These are phyloP conservation scores for Rotaria socialis DNA, from an alignment of 2,888 invertebrate species.

Conservation along the genomic window DNA sequence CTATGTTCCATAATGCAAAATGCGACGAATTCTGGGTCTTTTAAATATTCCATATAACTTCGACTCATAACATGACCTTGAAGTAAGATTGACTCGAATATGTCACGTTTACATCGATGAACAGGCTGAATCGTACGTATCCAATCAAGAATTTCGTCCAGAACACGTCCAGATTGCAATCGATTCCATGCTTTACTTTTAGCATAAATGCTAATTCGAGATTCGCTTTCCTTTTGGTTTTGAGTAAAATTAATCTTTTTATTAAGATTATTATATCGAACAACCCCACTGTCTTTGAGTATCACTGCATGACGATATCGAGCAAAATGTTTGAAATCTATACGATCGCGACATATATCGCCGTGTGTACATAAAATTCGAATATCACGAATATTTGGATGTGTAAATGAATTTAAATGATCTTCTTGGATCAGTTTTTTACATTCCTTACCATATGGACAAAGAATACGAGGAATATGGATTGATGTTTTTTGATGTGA, in stretches of 20 bases:
- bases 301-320: not conserved
- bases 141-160: not conserved
- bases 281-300: not conserved
- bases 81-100: not conserved
- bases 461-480: not conserved
- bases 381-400: not conserved
- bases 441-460: not conserved
- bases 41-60: not conserved
- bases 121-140: not conserved
- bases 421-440: not conserved
- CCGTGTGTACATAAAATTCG: not conserved
- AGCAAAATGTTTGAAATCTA: not conserved
- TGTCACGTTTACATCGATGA: not conserved
- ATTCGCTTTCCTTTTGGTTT: not conserved
- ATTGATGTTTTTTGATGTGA: not conserved
- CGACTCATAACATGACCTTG: not conserved
- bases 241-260: not conserved
- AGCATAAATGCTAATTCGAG: not conserved
- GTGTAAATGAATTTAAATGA: not conserved
- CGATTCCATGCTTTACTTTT: not conserved
- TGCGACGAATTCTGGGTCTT: not conserved
- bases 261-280: not conserved
- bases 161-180: not conserved
- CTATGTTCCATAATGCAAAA: not conserved
- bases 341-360: not conserved